Base-by-base conservation (phyloP, 53 echinoderm and acorn worm species). In the Apostichopus leukothele region DNA sequence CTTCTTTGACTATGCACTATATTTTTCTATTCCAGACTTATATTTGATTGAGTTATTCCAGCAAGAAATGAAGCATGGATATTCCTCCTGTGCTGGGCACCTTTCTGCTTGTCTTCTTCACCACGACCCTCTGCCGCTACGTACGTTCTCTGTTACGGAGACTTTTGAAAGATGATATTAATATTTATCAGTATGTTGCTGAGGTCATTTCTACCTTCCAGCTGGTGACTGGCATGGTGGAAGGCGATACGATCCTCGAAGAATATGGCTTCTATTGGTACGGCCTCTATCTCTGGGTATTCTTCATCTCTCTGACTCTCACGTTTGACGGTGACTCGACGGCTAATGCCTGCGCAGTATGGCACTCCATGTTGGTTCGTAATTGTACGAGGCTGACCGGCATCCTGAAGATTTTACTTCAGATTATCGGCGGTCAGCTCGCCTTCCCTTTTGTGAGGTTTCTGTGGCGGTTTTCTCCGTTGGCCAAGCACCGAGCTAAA, bases 151-250 rank as follows among this genome's bases (percentile, higher is more conserved):
- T 93, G 6, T 75, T 89, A 51, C 60, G 86, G 26, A 78, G 89
- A 53, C 77, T 92, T 1, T 89, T 96, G 12, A 87, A 89, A 11
- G 93, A 93, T 52, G 88, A 92, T 52, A 86, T 90, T 51, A 89
- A 89, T 39, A 86, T 84, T 50, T 86, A 94, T 53, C 88, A 89
- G 25, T 96, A 92, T 79, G 92, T 90, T 6, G 95, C 95, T 13
- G 97, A 97, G 86, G 60, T 92, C 60, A 86, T 97, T 60, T 94
- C 95, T 8, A 95, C 94, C 12, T 97, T 97, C 91, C 97, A 97
- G 88, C 83, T 97, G 5, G 97, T 97, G 4, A 92, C 94, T 12
- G 97, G 97, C 3, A 92, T 97, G 81, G 81, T 97, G 89, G 97
- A 97, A 92, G 95, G 97, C 0, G 95, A 97, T 74, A 93, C 92